phyloP scores from a whole-genome alignment of 2,797 vertebrate species.

The Crocodylus rhombifer region DNA sequence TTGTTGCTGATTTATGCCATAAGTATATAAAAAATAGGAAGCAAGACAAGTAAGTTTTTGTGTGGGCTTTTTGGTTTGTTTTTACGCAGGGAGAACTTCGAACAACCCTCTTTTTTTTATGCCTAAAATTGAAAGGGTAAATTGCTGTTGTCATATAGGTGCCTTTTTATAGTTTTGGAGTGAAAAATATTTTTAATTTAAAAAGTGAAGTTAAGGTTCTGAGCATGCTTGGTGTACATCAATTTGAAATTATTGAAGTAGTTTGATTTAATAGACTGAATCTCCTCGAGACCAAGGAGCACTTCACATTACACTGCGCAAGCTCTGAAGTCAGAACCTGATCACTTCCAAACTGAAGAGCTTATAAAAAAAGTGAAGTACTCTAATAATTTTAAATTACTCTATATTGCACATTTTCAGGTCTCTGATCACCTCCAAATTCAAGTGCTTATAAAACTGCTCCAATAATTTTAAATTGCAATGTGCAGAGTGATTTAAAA shows the following conservation, averaged over 20 bases:
- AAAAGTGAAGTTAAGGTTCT: constrained; percentile 62
- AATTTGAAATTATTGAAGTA: constrained; percentile 70
- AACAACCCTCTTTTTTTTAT: background rate
- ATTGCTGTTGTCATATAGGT: constrained; percentile 45
- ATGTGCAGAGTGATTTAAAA: constrained; percentile 81
- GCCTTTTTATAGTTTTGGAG: constrained; percentile 40
- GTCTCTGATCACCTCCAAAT: constrained; percentile 84
- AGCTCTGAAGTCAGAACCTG: constrained; percentile 70
- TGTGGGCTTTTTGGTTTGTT: background rate
- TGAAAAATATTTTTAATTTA: constrained; percentile 77
- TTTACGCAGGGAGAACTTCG: constrained; percentile 36
- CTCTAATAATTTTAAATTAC: constrained; percentile 83
- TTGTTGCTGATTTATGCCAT: background rate
- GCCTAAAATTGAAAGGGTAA: constrained; percentile 34
- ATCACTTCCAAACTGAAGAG: constrained; percentile 78
- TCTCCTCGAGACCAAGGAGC: constrained; percentile 59
- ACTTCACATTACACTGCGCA: constrained; percentile 59
- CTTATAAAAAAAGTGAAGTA: constrained; percentile 81
- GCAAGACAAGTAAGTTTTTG: background rate
- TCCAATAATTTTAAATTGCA: constrained; percentile 84
- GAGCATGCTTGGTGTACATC: constrained; percentile 43
- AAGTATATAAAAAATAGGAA: background rate
- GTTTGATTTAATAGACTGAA: constrained; percentile 72
- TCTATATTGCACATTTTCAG: constrained; percentile 80
- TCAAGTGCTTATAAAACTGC: constrained; percentile 82